Conservation (phyloP, 2,113 vertebrate genomes). For the Nyctibius bracteatus region DNA sequence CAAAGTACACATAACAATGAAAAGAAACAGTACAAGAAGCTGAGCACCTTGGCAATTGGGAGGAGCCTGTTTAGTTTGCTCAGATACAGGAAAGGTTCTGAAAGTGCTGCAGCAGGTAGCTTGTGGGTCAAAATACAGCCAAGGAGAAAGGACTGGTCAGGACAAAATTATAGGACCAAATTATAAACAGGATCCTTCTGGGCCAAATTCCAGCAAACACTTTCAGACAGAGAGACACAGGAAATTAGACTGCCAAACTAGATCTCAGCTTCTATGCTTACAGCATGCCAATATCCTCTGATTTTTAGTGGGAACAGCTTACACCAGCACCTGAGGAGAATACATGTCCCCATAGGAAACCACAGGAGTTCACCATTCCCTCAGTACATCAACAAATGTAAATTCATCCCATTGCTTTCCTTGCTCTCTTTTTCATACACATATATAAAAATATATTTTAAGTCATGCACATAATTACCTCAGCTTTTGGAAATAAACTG, state of each 20-base stretch:
- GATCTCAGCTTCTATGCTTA: background rate
- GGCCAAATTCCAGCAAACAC: background rate
- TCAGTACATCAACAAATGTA: background rate
- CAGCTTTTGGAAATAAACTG: background rate
- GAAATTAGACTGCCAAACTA: background rate
- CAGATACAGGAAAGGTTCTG: background rate
- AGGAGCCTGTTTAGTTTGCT: background rate
- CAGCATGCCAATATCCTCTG: background rate
- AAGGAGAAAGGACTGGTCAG: background rate
- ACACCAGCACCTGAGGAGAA: background rate
- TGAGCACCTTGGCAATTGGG: background rate
- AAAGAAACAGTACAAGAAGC: background rate
- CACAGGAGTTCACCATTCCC: background rate
- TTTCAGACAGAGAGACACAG: background rate
- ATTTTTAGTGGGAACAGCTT: background rate
- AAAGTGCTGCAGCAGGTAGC: background rate
- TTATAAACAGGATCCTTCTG: background rate
- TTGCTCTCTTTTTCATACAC: background rate
- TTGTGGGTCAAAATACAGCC: background rate
- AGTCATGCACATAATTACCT: background rate
- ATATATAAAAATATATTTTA: background rate
- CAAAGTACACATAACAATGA: background rate
- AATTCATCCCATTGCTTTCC: background rate
- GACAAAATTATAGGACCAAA: background rate
- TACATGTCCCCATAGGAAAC: background rate